Percentiles rank a stretch among this genome's conserved stretches.
These are phyloP conservation scores for Uropsilus gracilis DNA, from an alignment of 2,113 vertebrate genomes.

Conservation along the genomic window DNA sequence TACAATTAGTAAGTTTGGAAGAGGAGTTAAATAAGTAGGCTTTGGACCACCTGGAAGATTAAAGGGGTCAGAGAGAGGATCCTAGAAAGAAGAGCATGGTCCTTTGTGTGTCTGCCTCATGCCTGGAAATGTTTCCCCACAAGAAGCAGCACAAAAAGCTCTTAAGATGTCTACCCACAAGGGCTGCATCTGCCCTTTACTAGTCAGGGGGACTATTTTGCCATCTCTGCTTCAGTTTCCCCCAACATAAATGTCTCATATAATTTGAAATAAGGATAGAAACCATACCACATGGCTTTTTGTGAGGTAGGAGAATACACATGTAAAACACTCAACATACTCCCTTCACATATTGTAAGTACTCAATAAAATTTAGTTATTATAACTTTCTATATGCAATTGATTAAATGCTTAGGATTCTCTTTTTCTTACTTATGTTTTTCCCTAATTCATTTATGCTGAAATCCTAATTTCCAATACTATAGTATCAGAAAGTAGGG, in stretches of 20 bases:
- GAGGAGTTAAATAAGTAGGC: not conserved
- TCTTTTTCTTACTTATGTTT: not conserved
- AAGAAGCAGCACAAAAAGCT: not conserved
- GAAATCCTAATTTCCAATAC: not conserved
- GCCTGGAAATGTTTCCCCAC: not conserved
- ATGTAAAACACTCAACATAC: not conserved
- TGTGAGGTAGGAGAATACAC: not conserved
- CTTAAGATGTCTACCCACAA: too few species aligned
- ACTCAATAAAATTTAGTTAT: not conserved
- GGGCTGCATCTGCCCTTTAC: not conserved
- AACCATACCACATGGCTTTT: not conserved
- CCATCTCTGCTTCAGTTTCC: not conserved
- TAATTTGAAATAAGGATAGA: not conserved
- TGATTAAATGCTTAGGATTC: not conserved
- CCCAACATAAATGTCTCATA: not conserved
- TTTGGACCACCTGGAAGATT: not conserved
- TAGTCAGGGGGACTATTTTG: not conserved
- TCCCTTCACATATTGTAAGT: not conserved
- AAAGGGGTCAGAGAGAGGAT: not conserved
- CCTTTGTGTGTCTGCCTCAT: not conserved
- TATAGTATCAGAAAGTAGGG: not conserved
- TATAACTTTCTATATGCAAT: not conserved
- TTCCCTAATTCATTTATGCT: not conserved
- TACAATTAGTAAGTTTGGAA: not conserved
- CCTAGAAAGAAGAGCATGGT: not conserved